phyloP scores from a whole-genome alignment of 2,888 invertebrate genomes.

The Scaptodrosophila latifasciaeformis region DNA sequence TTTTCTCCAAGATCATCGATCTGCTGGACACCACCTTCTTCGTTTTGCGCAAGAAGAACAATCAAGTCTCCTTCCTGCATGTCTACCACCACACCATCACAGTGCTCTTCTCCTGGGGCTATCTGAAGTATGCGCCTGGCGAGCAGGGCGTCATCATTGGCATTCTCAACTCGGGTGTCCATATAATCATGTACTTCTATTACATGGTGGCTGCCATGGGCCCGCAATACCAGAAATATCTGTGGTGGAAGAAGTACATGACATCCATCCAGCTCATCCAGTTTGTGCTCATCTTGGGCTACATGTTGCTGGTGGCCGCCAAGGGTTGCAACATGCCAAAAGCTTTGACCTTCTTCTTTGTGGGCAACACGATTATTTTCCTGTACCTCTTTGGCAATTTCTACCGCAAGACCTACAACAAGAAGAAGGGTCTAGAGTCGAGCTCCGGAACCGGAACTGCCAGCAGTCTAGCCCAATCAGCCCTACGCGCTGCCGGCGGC shows the following conservation, averaged over 20 bases:
- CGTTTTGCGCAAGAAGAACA: conserved; percentile 90
- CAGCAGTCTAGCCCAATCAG: conserved; percentile 49
- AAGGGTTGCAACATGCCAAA: conserved; percentile 78
- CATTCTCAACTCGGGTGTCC: conserved; percentile 76
- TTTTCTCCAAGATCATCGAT: conserved; percentile 86
- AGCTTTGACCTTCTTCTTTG: conserved; percentile 78
- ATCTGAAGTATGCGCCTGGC: conserved; percentile 83
- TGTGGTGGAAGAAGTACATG: conserved; percentile 78
- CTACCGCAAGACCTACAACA: conserved; percentile 78
- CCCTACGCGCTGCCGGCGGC: conserved; percentile 66
- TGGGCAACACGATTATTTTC: conserved; percentile 77
- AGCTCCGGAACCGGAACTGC: conserved; percentile 32
- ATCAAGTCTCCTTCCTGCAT: conserved; percentile 91
- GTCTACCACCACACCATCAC: conserved; percentile 91
- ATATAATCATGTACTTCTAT: conserved; percentile 77
- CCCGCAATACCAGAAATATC: conserved; percentile 76
- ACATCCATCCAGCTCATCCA: conserved; percentile 78
- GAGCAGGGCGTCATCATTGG: conserved; percentile 76
- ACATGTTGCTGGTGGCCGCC: conserved; percentile 76
- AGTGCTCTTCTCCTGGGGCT: conserved; percentile 87
- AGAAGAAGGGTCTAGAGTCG: conserved; percentile 47
- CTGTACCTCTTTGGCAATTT: conserved; percentile 79
- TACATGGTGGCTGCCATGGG: conserved; percentile 77
- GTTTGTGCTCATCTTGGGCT: conserved; percentile 81
- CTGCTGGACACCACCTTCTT: conserved; percentile 90